Conservation (phyloP, 2,797 vertebrate genomes). For the Rhinella marina region DNA sequence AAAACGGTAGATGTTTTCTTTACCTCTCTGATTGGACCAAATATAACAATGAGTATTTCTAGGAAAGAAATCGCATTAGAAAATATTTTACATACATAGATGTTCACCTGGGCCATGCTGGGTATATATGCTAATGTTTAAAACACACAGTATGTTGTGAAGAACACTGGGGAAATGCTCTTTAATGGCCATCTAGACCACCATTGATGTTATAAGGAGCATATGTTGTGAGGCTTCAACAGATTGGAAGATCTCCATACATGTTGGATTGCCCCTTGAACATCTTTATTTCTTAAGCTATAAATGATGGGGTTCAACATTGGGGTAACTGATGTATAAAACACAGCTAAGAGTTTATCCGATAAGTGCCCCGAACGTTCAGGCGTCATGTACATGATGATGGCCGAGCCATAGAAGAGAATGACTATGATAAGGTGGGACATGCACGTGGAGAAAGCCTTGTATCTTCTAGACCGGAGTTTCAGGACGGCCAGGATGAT, state of each 20-base stretch:
- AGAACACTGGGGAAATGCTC: background rate
- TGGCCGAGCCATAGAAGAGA: conserved; percentile 8
- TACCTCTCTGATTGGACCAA: too few species aligned
- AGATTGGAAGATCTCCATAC: background rate
- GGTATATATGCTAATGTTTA: too few species aligned
- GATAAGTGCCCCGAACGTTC: background rate
- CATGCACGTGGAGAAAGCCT: background rate
- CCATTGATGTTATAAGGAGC: background rate
- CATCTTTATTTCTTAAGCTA: conserved; percentile 33
- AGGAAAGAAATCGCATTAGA: too few species aligned
- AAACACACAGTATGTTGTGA: too few species aligned
- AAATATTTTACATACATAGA: too few species aligned
- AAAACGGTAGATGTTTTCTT: too few species aligned
- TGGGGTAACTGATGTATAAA: conserved; percentile 17
- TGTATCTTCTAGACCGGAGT: background rate
- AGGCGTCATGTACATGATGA: conserved; percentile 27
- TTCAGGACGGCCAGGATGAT: background rate
- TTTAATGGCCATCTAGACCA: background rate
- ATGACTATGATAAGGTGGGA: conserved; percentile 25
- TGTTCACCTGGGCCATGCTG: too few species aligned
- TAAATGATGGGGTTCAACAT: conserved; percentile 27
- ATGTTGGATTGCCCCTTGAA: background rate
- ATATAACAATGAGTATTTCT: too few species aligned
- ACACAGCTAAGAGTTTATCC: background rate
- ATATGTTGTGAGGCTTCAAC: background rate